These are phyloP conservation scores for Trinectes maculatus DNA, from an alignment of 2,113 vertebrate genomes.

Conservation along the genomic window DNA sequence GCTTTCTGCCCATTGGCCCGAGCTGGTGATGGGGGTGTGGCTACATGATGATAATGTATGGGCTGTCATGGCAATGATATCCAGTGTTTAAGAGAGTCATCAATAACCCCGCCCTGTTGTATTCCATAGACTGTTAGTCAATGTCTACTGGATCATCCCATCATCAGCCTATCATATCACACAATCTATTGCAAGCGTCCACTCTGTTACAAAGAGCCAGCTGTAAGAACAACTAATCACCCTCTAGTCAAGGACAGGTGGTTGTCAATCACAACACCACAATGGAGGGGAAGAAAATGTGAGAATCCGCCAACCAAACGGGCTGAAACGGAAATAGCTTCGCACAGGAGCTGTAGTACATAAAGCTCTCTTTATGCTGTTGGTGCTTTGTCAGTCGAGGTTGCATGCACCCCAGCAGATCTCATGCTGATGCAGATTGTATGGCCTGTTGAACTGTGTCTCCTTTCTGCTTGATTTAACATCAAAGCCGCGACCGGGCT, in stretches of 20 bases:
- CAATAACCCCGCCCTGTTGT: conserved; percentile 73
- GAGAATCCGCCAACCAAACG: conserved; percentile 1
- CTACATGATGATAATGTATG: conserved; percentile 59
- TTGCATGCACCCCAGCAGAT: conserved; percentile 37
- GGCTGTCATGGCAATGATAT: conserved; percentile 76
- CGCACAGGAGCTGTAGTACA: conserved; percentile 1
- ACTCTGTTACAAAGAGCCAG: conserved; percentile 44
- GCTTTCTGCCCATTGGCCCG: conserved; percentile 64
- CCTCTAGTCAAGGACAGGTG: conserved; percentile 58
- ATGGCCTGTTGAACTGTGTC: conserved; percentile 50
- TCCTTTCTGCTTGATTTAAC: conserved; percentile 71
- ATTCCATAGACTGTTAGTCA: conserved; percentile 58
- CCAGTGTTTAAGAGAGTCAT: conserved; percentile 70
- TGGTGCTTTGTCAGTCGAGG: conserved; percentile 30
- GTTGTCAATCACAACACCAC: conserved; percentile 49
- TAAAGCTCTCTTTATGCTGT: conserved; percentile 11
- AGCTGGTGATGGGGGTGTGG: conserved; percentile 30
- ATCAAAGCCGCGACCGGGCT: conserved; percentile 58
- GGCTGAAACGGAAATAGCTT: not conserved
- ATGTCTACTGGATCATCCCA: conserved; percentile 61
- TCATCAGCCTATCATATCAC: conserved; percentile 64
- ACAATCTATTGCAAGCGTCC: conserved; percentile 57
- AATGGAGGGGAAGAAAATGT: not conserved
- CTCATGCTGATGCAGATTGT: conserved; percentile 55
- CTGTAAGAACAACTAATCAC: conserved; percentile 53